phyloP scores from a whole-genome alignment of 1,140 invertebrate species.

The Oncopodura yosiiana region DNA sequence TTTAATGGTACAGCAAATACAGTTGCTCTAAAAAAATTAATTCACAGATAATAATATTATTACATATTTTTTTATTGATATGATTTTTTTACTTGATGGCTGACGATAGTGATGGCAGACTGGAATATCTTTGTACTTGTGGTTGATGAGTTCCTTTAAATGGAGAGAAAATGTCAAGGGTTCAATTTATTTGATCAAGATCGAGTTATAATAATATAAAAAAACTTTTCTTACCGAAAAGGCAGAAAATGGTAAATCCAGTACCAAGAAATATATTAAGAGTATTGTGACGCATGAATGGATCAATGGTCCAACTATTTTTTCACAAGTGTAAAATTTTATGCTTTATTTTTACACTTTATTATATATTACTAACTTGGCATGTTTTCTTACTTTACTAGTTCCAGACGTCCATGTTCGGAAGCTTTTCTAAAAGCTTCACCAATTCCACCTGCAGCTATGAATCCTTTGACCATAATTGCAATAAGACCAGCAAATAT shows the following conservation, averaged over 20 bases:
- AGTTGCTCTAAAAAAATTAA: constrained; percentile 27
- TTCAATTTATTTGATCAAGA: too few species aligned
- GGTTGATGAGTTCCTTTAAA: constrained; percentile 48
- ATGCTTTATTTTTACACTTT: background rate
- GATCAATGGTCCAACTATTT: constrained; percentile 42
- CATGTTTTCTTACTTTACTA: constrained; percentile 23
- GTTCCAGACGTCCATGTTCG: constrained; percentile 26
- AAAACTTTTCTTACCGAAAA: too few species aligned
- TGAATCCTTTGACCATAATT: constrained; percentile 28
- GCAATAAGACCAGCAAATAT: constrained; percentile 31
- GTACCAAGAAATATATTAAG: constrained; percentile 45
- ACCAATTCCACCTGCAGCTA: constrained; percentile 20
- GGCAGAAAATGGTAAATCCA: constrained; percentile 44
- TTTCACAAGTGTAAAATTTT: background rate
- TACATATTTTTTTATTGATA: background rate
- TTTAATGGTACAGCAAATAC: constrained; percentile 29
- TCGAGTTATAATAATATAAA: too few species aligned
- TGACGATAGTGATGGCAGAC: constrained; percentile 27
- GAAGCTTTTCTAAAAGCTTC: constrained; percentile 25
- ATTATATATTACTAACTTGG: background rate
- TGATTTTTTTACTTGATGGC: constrained; percentile 13
- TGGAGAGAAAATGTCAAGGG: too few species aligned
- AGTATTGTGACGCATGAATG: constrained; percentile 43
- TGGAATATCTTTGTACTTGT: constrained; percentile 44
- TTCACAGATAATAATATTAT: constrained; percentile 6